Evolutionary conservation across 2,888 invertebrate species (phyloP), one percentile per base, ranked within the genome.

Genomic region (Noctua comes): DNA sequence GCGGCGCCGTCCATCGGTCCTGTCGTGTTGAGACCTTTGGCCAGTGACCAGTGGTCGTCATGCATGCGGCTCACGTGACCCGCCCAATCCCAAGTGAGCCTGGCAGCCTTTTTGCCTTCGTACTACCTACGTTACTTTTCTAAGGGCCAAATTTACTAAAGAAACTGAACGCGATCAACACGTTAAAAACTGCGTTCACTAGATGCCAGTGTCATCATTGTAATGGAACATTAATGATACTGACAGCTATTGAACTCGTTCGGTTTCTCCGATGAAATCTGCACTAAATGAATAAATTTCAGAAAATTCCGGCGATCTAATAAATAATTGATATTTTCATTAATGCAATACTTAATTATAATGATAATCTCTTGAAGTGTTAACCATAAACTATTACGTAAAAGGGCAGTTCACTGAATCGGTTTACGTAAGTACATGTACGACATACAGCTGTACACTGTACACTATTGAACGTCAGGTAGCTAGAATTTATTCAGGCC

Each of bases 401-500:
- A 54, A 43, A 54, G 27, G 46, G 1, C 46, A 48, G 36, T 27
- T 48, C 10, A 51, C 27, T 59, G 24, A 43, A 43, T 36, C 18
- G 24, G 18, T 54, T 62, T 24, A 77, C 11, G 18, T 68, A n/a
- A n/a, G n/a, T n/a, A 68, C 10, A 64, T n/a, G 7, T 16, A 43
- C 43, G 66, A n/a, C 24, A 24, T n/a, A n/a, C 66, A 66, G n/a
- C 66, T 43, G 43, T 43, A 62, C 16, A 62, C 18, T 7, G 8
- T 65, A 13, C 59, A 31, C 46, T 48, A 77, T 62, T 8, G 31
- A 64, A 40, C 31, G 66, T 66, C 77, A 62, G n/a, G 83, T 54
- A 21, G 27, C 40, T 27, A 48, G n/a, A 84, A 81, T 81, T 57
- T 71, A 72, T 85, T 85, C 72, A 7, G 18, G n/a, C 72, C 73